phyloP scores from a whole-genome alignment of 1,140 invertebrate species.

The Atta colombica region DNA sequence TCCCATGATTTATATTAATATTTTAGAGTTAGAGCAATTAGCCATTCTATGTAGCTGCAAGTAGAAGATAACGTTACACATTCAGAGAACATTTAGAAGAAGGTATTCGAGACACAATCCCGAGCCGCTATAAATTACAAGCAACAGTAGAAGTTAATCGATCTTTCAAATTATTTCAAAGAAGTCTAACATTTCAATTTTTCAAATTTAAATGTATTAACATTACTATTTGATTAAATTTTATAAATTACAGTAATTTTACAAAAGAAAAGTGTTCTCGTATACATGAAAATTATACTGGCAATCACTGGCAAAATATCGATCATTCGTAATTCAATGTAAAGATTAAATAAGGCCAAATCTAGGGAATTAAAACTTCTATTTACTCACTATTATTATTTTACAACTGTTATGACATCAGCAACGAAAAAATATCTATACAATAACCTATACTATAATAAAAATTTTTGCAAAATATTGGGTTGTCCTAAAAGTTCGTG shows the following conservation, averaged over 20 bases:
- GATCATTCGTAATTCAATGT: neutral
- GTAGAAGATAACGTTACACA: constrained; percentile 35
- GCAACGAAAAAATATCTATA: too few relatives aligned
- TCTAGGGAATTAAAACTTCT: neutral
- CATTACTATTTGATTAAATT: neutral
- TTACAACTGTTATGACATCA: too few relatives aligned
- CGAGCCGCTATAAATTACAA: constrained; percentile 21
- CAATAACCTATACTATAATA: too few relatives aligned
- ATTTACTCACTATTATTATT: too few relatives aligned
- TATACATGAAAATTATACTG: neutral
- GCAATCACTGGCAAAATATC: neutral
- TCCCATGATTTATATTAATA: constrained; percentile 51
- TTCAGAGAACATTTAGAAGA: constrained; percentile 29
- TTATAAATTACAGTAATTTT: constrained; percentile 25
- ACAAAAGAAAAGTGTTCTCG: neutral
- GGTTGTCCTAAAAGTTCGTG: too few relatives aligned
- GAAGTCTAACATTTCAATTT: constrained; percentile 22
- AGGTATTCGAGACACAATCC: constrained; percentile 11
- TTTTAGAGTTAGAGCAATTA: constrained; percentile 45
- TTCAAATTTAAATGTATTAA: constrained; percentile 1
- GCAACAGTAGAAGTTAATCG: constrained; percentile 34
- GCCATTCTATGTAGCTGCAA: constrained; percentile 11
- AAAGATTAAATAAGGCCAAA: neutral
- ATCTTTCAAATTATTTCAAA: constrained; percentile 14
- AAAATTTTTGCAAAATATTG: too few relatives aligned